phyloP scores from a whole-genome alignment of 2,797 vertebrate species.

The Agapornis canus region DNA sequence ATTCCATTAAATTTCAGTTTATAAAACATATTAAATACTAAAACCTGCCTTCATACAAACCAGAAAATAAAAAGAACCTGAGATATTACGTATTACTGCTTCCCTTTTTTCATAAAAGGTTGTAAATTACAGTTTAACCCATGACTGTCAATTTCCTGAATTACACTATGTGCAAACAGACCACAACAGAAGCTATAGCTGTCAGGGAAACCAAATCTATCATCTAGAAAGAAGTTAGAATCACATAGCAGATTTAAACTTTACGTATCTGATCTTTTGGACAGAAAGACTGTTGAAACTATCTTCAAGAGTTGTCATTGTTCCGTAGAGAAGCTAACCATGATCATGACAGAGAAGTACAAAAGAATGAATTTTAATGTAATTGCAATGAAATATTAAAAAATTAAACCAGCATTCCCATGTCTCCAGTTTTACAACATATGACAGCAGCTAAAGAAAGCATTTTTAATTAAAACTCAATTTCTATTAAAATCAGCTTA shows the following conservation, averaged over 20 bases:
- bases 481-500: neutral
- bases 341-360: neutral
- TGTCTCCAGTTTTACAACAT: neutral
- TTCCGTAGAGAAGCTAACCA: neutral
- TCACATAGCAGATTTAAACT: neutral
- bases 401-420: neutral
- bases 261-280: neutral
- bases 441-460: neutral
- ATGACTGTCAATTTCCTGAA: neutral
- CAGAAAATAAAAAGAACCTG: neutral
- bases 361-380: neutral
- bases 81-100: neutral
- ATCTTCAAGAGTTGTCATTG: neutral
- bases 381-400: neutral
- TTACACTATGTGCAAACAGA: neutral
- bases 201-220: neutral
- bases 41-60: neutral
- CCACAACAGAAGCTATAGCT: neutral
- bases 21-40: neutral
- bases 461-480: neutral
- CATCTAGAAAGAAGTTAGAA: neutral
- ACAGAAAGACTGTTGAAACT: neutral
- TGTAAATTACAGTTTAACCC: neutral
- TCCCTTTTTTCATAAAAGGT: neutral
- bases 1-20: neutral